These are phyloP conservation scores for Pipistrellus nathusii DNA, from an alignment of 2,797 vertebrate species.

Conservation along the genomic window DNA sequence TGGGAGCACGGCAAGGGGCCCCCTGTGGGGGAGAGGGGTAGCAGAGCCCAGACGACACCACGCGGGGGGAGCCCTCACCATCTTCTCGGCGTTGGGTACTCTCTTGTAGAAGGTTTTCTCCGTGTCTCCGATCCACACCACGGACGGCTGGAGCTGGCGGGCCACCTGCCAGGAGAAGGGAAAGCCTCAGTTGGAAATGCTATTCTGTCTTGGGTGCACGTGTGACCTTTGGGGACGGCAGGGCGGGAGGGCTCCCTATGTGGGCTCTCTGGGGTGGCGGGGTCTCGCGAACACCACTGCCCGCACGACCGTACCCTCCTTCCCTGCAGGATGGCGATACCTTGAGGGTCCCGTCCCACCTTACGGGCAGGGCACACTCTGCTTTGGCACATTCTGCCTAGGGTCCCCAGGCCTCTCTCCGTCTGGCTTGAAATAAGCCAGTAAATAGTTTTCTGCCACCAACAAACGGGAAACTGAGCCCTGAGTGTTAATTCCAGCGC, in stretches of 20 bases:
- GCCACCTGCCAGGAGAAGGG: constrained; percentile 89
- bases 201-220: accelerated
- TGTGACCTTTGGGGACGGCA: background rate
- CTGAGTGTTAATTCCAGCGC: constrained; percentile 63
- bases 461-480: background rate
- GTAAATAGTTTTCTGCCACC: accelerated
- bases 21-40: accelerated
- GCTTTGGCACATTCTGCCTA: accelerated
- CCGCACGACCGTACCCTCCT: accelerated
- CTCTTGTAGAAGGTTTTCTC: constrained; percentile 92
- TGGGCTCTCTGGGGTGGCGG: accelerated
- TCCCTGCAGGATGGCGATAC: accelerated
- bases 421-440: background rate
- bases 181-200: accelerated
- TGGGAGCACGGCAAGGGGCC: background rate
- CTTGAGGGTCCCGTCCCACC: background rate
- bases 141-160: constrained; percentile 91
- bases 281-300: accelerated
- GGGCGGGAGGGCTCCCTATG: accelerated
- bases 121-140: constrained; percentile 92
- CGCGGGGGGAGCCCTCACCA: constrained; percentile 81
- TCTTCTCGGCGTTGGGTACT: constrained; percentile 84
- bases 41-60: background rate
- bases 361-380: accelerated
- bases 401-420: accelerated